phyloP scores from a whole-genome alignment of 2,888 invertebrate species.

The Homarus gammarus region DNA sequence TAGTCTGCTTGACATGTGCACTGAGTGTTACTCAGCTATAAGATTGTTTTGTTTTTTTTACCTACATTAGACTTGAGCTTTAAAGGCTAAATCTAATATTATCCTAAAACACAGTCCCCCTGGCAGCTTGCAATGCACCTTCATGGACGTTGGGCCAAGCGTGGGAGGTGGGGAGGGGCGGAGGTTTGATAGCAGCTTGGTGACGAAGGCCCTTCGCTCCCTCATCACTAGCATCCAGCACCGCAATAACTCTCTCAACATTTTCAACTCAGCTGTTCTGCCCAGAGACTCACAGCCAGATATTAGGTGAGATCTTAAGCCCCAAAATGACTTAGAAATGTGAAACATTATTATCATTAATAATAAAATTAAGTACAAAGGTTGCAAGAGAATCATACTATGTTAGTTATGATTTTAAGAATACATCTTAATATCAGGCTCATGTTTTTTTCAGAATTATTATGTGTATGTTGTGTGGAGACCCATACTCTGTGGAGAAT shows the following conservation, averaged over 20 bases:
- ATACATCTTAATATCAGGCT: not conserved
- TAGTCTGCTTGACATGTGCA: constrained; percentile 53
- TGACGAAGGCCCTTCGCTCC: constrained; percentile 85
- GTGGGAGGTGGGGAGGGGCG: constrained; percentile 58
- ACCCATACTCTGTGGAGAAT: constrained; percentile 93
- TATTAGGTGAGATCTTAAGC: constrained; percentile 68
- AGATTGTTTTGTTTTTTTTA: constrained; percentile 29
- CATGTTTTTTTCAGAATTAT: constrained; percentile 83
- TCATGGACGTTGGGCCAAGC: constrained; percentile 85
- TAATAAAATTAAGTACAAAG: not conserved
- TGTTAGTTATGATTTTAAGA: not conserved
- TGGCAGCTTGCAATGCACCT: constrained; percentile 89
- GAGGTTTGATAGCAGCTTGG: constrained; percentile 78
- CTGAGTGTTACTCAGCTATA: constrained; percentile 40
- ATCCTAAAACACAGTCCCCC: constrained; percentile 71
- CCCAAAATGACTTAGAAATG: not conserved
- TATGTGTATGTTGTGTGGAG: constrained; percentile 98
- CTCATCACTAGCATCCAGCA: constrained; percentile 88
- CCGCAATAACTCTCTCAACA: constrained; percentile 87
- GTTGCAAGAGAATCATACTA: not conserved
- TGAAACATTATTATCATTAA: not conserved
- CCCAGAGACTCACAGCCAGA: constrained; percentile 75
- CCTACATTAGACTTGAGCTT: constrained; percentile 23
- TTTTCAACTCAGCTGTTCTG: constrained; percentile 84
- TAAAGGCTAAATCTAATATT: constrained; percentile 47